Conservation (phyloP, 2,888 invertebrate genomes). For the Luperina testacea region DNA sequence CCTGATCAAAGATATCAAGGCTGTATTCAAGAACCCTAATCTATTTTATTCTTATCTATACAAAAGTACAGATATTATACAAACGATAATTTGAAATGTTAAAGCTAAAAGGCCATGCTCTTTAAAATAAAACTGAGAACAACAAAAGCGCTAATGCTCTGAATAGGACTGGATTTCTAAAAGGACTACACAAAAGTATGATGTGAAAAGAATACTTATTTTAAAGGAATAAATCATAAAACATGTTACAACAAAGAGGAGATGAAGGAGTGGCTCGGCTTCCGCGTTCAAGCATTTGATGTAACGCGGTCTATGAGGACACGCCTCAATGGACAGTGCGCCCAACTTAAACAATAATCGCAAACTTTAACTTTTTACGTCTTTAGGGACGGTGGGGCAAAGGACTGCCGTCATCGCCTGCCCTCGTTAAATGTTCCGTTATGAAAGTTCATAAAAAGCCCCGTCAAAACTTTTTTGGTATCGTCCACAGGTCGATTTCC, state of each 20-base stretch:
- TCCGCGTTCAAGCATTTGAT: conserved; percentile 53
- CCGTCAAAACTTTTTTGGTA: conserved; percentile 74
- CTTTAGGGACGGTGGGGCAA: conserved; percentile 54
- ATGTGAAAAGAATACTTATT: conserved; percentile 51
- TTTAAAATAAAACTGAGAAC: conserved; percentile 7
- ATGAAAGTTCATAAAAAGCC: conserved; percentile 70
- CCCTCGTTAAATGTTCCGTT: conserved; percentile 71
- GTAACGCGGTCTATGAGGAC: conserved; percentile 59
- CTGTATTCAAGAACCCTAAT: background rate
- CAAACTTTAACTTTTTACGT: conserved; percentile 68
- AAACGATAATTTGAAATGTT: conserved; percentile 6
- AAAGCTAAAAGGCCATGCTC: conserved; percentile 10
- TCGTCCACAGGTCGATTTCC: conserved; percentile 73
- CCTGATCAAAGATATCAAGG: background rate
- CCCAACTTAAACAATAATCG: conserved; percentile 68
- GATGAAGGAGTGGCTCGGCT: conserved; percentile 47
- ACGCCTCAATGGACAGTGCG: conserved; percentile 63
- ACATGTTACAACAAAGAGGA: conserved; percentile 50
- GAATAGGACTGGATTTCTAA: conserved; percentile 32
- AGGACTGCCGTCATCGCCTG: conserved; percentile 60
- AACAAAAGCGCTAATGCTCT: conserved; percentile 28
- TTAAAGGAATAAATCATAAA: conserved; percentile 49
- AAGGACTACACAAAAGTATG: conserved; percentile 40
- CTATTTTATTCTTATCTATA: background rate
- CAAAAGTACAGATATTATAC: conserved; percentile 13